Percentiles rank a stretch among this genome's conserved stretches.
phyloP scores from a whole-genome alignment of 2,797 vertebrate genomes.

The Anguilla obscura region DNA sequence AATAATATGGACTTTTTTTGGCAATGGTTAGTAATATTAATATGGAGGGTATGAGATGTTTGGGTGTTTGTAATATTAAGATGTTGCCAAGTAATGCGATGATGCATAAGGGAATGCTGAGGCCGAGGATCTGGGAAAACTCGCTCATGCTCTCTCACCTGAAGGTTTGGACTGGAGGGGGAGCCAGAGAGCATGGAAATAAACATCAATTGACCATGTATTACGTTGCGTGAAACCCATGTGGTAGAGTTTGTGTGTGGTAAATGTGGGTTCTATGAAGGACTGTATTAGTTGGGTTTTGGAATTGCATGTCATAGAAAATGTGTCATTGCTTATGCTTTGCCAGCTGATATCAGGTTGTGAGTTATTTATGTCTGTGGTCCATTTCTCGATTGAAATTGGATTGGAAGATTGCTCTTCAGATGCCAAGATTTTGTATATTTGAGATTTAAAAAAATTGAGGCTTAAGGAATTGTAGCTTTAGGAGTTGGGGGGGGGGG shows the following conservation, averaged over 20 bases:
- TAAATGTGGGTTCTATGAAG: not conserved
- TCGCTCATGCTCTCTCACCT: too few relatives aligned
- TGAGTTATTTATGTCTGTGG: not conserved
- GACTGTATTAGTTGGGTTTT: not conserved
- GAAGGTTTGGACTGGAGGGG: too few relatives aligned
- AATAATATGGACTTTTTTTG: too few relatives aligned
- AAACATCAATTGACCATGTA: not conserved
- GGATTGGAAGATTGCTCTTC: not conserved
- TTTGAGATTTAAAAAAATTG: not conserved
- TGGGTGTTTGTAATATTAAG: too few relatives aligned
- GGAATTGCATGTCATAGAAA: not conserved
- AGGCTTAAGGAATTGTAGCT: not conserved
- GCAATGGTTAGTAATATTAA: too few relatives aligned
- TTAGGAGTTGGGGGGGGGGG: not conserved
- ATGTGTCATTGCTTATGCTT: not conserved
- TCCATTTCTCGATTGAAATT: not conserved
- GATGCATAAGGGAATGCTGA: too few relatives aligned
- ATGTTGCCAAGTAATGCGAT: too few relatives aligned
- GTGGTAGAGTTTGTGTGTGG: not conserved
- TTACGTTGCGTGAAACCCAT: not conserved
- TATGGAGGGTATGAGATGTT: too few relatives aligned
- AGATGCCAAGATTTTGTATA: not conserved
- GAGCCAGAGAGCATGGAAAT: too few relatives aligned
- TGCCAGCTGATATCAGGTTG: not conserved
- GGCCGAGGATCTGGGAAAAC: too few relatives aligned